Conservation (phyloP, 1,140 invertebrate genomes). For the Drosophila repleta region DNA sequence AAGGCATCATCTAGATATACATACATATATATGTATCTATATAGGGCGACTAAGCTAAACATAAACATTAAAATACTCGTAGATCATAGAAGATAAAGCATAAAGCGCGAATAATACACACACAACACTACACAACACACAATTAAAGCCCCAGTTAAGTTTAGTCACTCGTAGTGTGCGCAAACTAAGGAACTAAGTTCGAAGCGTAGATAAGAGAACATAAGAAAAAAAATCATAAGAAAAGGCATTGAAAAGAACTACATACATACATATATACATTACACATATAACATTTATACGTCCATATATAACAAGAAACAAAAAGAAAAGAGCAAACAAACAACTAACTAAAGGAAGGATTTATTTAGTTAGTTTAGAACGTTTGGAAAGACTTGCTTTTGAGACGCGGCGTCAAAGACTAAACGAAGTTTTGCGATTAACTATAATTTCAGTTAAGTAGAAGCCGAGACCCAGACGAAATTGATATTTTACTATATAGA, state of each 20-base stretch:
- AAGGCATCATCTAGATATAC: constrained; percentile 54
- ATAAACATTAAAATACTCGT: constrained; percentile 31
- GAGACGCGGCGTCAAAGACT: constrained; percentile 46
- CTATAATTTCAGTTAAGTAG: constrained; percentile 4
- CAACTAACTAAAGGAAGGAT: constrained; percentile 31
- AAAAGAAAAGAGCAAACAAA: constrained; percentile 36
- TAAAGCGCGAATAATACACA: background rate
- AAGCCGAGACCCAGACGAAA: background rate
- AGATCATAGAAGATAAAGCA: constrained; percentile 11
- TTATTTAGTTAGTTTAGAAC: constrained; percentile 57
- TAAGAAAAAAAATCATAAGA: constrained; percentile 7
- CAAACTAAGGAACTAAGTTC: constrained; percentile 49
- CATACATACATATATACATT: constrained; percentile 34
- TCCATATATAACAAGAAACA: constrained; percentile 50
- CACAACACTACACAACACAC: constrained; percentile 22
- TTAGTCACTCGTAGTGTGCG: constrained; percentile 43
- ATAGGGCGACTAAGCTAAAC: constrained; percentile 25
- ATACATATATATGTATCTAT: too few species aligned
- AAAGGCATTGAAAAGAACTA: constrained; percentile 14
- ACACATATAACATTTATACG: constrained; percentile 63
- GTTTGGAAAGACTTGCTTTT: constrained; percentile 64
- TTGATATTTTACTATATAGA: background rate
- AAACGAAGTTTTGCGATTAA: constrained; percentile 27
- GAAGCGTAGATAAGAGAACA: constrained; percentile 1
- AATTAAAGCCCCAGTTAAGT: constrained; percentile 45